Conservation (phyloP, 2,888 invertebrate genomes). For the Hartigia nigra region DNA sequence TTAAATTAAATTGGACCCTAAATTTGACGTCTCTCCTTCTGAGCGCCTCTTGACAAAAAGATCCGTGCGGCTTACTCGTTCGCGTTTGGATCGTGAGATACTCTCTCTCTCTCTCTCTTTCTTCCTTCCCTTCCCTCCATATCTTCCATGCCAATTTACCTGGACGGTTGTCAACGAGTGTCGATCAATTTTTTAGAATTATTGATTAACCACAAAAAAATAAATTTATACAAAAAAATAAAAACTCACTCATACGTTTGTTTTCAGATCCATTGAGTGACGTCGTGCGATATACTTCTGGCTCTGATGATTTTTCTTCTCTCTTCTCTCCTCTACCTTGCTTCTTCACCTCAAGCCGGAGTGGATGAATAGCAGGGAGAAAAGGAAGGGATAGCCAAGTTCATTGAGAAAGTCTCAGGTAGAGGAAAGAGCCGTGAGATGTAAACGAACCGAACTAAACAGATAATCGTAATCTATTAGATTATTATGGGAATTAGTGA, state of each 20-base stretch:
- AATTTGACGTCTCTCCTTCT: slow-evolving; percentile 42
- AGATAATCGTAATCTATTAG: slow-evolving; percentile 66
- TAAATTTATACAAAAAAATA: neutral
- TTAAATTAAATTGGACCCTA: slow-evolving; percentile 63
- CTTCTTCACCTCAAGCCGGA: neutral
- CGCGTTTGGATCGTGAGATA: slow-evolving; percentile 18
- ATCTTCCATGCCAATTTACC: neutral
- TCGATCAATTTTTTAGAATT: neutral
- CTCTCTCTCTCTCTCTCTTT: neutral
- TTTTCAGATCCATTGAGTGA: neutral
- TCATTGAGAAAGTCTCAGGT: neutral
- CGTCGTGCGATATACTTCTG: neutral
- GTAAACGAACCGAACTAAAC: slow-evolving; percentile 62
- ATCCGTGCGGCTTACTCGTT: slow-evolving; percentile 27
- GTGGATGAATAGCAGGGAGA: neutral
- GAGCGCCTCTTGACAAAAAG: slow-evolving; percentile 39
- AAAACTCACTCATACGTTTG: neutral
- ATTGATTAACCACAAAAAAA: neutral
- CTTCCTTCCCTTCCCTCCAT: slow-evolving; percentile 12
- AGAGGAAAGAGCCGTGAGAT: slow-evolving; percentile 24
- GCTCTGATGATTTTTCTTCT: neutral
- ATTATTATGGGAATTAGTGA: slow-evolving; percentile 65
- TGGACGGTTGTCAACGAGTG: neutral
- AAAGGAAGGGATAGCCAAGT: slow-evolving; percentile 1
- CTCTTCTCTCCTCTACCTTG: neutral